Base-by-base conservation (phyloP, 2,888 invertebrate genomes). In the Tricholauxania praeusta region DNA sequence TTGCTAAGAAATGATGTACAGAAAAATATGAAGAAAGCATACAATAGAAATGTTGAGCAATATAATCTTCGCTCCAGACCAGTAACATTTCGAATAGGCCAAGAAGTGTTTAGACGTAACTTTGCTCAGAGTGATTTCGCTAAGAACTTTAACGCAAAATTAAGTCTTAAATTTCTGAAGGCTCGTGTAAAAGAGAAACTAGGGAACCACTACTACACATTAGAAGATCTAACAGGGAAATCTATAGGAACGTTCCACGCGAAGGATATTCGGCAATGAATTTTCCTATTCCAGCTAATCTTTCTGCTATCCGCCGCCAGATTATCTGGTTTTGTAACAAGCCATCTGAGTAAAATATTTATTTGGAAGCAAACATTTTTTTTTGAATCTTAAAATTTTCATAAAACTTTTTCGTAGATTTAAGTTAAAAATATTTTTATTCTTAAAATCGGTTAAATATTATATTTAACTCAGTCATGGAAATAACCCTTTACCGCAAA, bases 31-130 rank as follows among this genome's bases (percentile, higher is more conserved):
- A n/a, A 63, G 22, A 59, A 39, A 32, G 52, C 71, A 3, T 64
- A 72, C 17, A 52, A 72, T 7, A 59, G 19, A 22, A 71, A 71
- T 67, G 47, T 48, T 4, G 48, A 57, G n/a, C 51, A n/a, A n/a
- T 75, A 72, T 28, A 75, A 72, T 39, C 39, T 75, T 15, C 53
- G 67, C 8, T 47, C 52, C 19, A 66, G 57, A 22, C 49, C 66
- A n/a, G 63, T 67, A 15, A 17, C 19, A 19, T 71, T 62, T 51
- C 51, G 63, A 17, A 28, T 51, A 15, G 72, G 72, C 6, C 71
- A 75, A 53, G n/a, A 70, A 22, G 22, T 22, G 22, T 22, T 22
- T 22, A 22, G 22, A 22, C 22, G 22, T 2, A 22, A 22, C 3
- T 74, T 74, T 55, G 53, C 57, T 3, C 62, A 60, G 15, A 74